These are phyloP conservation scores for Cyaniris semiargus DNA, from an alignment of 2,888 invertebrate genomes.

Conservation along the genomic window DNA sequence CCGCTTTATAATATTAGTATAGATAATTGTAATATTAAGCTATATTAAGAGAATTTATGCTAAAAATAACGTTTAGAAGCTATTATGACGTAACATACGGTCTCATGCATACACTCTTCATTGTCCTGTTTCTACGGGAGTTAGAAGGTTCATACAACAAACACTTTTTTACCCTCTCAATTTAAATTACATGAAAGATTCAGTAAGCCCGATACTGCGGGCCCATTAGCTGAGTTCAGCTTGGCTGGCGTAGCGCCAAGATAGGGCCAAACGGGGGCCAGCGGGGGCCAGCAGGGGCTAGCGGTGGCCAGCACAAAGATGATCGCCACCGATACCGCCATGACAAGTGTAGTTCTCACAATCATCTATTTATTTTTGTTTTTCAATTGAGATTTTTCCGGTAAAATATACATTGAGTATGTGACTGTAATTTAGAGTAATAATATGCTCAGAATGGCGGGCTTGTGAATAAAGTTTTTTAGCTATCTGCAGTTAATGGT, in stretches of 20 bases:
- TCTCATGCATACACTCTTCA: neutral
- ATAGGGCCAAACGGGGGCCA: neutral
- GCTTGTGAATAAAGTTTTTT: no score
- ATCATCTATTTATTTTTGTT: slow-evolving; percentile 6
- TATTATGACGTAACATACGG: no score
- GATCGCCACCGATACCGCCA: neutral
- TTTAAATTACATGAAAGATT: slow-evolving; percentile 23
- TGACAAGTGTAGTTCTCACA: neutral
- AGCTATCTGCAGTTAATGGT: no score
- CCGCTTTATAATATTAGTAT: no score
- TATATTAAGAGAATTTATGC: no score
- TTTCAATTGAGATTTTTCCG: neutral
- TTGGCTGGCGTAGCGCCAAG: slow-evolving; percentile 31
- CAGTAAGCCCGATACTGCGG: slow-evolving; percentile 16
- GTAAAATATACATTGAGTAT: neutral
- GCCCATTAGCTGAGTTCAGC: slow-evolving; percentile 22
- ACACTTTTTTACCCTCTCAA: neutral
- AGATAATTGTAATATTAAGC: no score
- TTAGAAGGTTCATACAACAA: neutral
- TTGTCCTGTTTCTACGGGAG: no score
- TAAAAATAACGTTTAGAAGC: no score
- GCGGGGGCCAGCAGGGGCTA: neutral
- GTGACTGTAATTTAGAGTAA: neutral
- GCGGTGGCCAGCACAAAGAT: neutral
- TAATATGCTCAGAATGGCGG: neutral